phyloP scores from a whole-genome alignment of 1,140 invertebrate species.

The Zaprionus inermis region DNA sequence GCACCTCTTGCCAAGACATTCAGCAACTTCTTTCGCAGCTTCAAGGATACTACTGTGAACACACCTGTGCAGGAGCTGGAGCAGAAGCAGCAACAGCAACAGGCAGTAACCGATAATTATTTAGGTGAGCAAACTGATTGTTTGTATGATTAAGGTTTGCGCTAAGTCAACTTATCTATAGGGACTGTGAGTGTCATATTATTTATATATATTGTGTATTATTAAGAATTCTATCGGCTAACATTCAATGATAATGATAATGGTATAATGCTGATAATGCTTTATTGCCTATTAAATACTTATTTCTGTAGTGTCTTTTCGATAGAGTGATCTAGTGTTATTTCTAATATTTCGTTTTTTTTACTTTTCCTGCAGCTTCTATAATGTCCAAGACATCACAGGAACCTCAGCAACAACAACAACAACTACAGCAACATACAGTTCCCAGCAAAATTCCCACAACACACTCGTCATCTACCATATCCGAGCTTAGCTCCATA shows the following conservation, averaged over 20 bases:
- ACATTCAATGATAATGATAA: no score
- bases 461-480: conserved; percentile 75
- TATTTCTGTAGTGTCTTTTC: neutral
- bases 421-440: conserved; percentile 5
- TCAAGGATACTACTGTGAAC: conserved; percentile 62
- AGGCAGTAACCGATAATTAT: conserved; percentile 49
- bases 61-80: conserved; percentile 41
- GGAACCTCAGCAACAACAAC: conserved; percentile 25
- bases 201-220: neutral
- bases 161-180: neutral
- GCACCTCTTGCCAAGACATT: conserved; percentile 81
- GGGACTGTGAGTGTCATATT: neutral
- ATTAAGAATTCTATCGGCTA: no score
- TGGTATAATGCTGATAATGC: neutral
- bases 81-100: conserved; percentile 45
- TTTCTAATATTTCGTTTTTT: neutral
- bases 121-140: conserved; percentile 55
- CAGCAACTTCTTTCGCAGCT: conserved; percentile 80
- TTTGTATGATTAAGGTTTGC: neutral
- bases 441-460: conserved; percentile 50
- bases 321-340: neutral
- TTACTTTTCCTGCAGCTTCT: conserved; percentile 29
- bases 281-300: neutral
- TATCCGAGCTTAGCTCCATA: conserved; percentile 77
- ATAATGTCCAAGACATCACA: conserved; percentile 52